These are phyloP conservation scores for Charanyca ferruginea DNA, from an alignment of 2,888 invertebrate species.

Conservation along the genomic window DNA sequence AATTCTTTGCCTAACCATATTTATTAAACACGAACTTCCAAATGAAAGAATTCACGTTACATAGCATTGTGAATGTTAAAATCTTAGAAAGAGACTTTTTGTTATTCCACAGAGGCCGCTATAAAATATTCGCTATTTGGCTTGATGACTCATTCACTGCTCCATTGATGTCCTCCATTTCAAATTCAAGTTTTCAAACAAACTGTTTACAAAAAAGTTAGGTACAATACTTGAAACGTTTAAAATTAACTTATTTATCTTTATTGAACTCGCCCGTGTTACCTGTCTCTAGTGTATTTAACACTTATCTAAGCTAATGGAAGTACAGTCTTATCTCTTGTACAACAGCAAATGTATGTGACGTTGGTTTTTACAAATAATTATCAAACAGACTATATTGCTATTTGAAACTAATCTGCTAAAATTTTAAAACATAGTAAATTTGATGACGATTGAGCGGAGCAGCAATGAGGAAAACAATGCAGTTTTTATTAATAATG, in stretches of 20 bases:
- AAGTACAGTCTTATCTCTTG: conserved; percentile 38
- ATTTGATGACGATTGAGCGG: not conserved
- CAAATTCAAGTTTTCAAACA: conserved; percentile 20
- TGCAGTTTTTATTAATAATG: not conserved
- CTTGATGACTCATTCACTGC: conserved; percentile 40
- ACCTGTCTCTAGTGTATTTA: conserved; percentile 30
- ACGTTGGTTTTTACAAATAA: conserved; percentile 18
- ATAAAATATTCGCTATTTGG: conserved; percentile 22
- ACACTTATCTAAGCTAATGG: conserved; percentile 48
- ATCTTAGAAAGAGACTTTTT: conserved; percentile 13
- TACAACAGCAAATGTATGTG: conserved; percentile 7
- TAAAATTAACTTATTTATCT: conserved; percentile 16
- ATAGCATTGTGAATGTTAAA: conserved; percentile 10
- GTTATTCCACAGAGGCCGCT: conserved; percentile 33
- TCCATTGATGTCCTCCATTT: conserved; percentile 37
- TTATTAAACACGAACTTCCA: not conserved
- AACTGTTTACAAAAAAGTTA: conserved; percentile 13
- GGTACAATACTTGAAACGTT: not conserved
- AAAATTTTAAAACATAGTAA: not conserved
- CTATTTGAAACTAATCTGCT: not conserved
- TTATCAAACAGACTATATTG: not conserved
- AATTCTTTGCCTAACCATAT: not conserved
- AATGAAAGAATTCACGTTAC: conserved; percentile 2
- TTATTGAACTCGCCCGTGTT: conserved; percentile 4
- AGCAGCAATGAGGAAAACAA: not conserved